phyloP scores from a whole-genome alignment of 2,113 vertebrate species.

The Hippocampus zosterae region DNA sequence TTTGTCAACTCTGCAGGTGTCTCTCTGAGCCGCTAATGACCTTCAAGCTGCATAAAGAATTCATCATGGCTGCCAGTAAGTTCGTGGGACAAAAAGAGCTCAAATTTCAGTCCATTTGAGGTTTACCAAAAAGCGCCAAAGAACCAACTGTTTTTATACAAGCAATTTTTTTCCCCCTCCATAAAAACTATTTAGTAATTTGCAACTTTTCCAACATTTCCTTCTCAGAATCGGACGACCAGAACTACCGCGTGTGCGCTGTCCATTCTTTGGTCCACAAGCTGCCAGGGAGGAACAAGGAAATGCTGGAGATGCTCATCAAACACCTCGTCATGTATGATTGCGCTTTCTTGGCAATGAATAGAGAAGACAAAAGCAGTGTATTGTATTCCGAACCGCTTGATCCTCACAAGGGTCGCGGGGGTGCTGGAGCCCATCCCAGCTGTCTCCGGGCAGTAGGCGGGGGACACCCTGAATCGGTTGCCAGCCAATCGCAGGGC shows the following conservation, averaged over 20 bases:
- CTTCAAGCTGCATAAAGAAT: slow-evolving; percentile 95
- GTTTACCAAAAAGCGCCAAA: neutral
- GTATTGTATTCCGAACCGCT: no score
- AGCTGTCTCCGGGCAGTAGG: no score
- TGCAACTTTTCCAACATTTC: neutral
- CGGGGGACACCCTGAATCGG: no score
- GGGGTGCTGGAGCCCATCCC: no score
- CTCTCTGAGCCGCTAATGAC: slow-evolving; percentile 96
- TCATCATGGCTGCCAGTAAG: slow-evolving; percentile 98
- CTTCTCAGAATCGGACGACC: slow-evolving; percentile 88
- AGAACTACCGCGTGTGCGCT: slow-evolving; percentile 91
- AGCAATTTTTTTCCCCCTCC: no score
- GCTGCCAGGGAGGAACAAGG: slow-evolving; percentile 87
- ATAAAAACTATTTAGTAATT: neutral
- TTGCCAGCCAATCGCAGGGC: no score
- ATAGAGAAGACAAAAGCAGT: no score
- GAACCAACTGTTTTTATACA: neutral
- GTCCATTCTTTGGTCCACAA: slow-evolving; percentile 89
- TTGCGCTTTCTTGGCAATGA: neutral
- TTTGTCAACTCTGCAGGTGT: slow-evolving; percentile 71
- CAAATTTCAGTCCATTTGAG: neutral
- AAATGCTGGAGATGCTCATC: slow-evolving; percentile 94
- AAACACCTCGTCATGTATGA: slow-evolving; percentile 90
- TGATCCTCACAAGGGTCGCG: no score
- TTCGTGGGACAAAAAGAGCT: slow-evolving; percentile 30